phyloP scores from a whole-genome alignment of 2,113 vertebrate species.

The Pseudorhombus dupliciocellatus region DNA sequence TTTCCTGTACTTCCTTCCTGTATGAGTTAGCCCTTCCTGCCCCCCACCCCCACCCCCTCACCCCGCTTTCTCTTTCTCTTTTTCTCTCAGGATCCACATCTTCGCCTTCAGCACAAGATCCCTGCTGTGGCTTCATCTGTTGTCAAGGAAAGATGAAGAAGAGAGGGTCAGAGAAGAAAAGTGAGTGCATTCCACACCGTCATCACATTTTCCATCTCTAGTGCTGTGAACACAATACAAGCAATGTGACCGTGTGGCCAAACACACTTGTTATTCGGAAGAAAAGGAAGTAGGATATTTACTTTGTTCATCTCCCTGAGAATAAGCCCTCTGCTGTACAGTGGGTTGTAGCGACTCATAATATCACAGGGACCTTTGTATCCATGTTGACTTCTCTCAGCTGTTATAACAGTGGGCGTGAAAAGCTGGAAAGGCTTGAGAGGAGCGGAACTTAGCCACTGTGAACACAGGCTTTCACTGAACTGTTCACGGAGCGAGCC shows the following conservation, averaged over 20 bases:
- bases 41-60: slow-evolving; percentile 1
- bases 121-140: background rate
- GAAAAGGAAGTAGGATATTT: background rate
- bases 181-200: background rate
- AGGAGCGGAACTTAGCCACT: slow-evolving; percentile 91
- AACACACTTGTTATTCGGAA: no score
- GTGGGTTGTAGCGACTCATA: background rate
- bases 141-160: slow-evolving; percentile 14
- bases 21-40: slow-evolving; percentile 49
- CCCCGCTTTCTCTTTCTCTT: slow-evolving; percentile 15
- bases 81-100: slow-evolving; percentile 11
- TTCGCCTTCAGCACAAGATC: background rate
- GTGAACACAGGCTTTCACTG: slow-evolving; percentile 84
- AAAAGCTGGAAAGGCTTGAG: slow-evolving; percentile 65
- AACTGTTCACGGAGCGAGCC: slow-evolving; percentile 88
- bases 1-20: slow-evolving; percentile 78
- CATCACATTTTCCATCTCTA: background rate
- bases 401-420: slow-evolving; percentile 7
- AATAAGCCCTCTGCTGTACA: background rate
- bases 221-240: background rate
- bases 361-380: background rate
- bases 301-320: slow-evolving; percentile 1
- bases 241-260: no score
- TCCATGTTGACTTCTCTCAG: slow-evolving; percentile 32
- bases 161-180: background rate